Percentiles rank a stretch among this genome's conserved stretches.
These are phyloP conservation scores for Shinisaurus crocodilurus DNA, from an alignment of 2,113 vertebrate genomes.

Conservation along the genomic window DNA sequence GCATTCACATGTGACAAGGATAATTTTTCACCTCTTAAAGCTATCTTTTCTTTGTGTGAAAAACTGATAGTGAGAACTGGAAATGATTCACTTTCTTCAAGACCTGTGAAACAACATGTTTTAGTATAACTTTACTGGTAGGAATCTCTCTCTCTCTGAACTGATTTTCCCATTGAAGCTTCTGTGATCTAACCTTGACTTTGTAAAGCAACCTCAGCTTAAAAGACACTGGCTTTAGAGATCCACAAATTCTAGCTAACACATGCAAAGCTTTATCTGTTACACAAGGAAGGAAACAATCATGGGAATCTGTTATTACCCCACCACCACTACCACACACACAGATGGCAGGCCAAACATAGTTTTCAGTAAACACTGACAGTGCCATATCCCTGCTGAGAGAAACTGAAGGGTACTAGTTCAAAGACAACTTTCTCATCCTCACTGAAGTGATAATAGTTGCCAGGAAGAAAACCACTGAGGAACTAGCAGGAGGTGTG, in stretches of 20 bases:
- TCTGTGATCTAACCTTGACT: neutral
- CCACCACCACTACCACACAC: no score
- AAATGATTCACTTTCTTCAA: slow-evolving; percentile 19
- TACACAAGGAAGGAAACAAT: slow-evolving; percentile 6
- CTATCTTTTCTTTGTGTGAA: slow-evolving; percentile 33
- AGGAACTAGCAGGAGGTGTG: slow-evolving; percentile 6
- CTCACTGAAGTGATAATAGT: slow-evolving; percentile 22
- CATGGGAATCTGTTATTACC: neutral
- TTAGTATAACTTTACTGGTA: neutral
- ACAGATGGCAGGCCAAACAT: neutral
- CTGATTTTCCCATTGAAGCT: neutral
- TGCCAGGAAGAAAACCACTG: neutral
- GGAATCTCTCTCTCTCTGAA: slow-evolving; percentile 17
- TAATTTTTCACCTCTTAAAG: slow-evolving; percentile 22
- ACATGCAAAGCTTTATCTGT: neutral
- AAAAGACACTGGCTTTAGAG: neutral
- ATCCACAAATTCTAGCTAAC: neutral
- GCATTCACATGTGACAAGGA: neutral
- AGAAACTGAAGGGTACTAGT: neutral
- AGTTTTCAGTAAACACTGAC: neutral
- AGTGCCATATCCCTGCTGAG: slow-evolving; percentile 13
- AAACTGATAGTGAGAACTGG: slow-evolving; percentile 17
- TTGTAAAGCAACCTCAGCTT: neutral
- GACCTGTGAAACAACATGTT: neutral
- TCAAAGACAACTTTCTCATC: neutral